Evolutionary conservation across 2,113 vertebrate species (phyloP).

Genomic region (Raja brachyura): DNA sequence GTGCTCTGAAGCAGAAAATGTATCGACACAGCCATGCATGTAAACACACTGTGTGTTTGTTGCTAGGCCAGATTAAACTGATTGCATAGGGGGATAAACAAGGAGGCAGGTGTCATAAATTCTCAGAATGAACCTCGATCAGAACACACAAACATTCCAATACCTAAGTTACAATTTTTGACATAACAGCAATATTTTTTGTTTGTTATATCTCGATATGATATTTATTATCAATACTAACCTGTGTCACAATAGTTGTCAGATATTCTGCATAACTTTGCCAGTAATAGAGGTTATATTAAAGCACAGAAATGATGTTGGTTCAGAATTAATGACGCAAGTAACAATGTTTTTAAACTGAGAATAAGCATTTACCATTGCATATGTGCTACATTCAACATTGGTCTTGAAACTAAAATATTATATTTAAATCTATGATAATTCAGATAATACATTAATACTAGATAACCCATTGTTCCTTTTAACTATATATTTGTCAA

Average conservation of each 20-base stretch:
- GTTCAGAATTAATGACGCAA: neutral
- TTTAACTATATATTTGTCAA: neutral
- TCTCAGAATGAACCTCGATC: neutral
- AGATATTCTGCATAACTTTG: neutral
- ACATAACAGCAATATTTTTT: neutral
- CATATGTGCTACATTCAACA: neutral
- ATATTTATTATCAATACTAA: neutral
- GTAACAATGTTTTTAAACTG: neutral
- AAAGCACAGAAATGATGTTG: neutral
- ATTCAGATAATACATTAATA: neutral
- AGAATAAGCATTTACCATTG: neutral
- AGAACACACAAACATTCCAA: neutral
- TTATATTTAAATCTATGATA: neutral
- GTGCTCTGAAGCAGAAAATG: constrained; percentile 27
- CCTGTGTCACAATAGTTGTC: neutral
- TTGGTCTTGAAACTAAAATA: neutral
- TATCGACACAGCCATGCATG: constrained; percentile 22
- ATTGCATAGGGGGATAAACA: constrained; percentile 28
- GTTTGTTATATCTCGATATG: neutral
- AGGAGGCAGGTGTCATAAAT: constrained; percentile 20
- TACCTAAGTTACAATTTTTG: neutral
- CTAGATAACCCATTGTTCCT: neutral
- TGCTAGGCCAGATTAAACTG: constrained; percentile 24
- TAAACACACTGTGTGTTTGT: constrained; percentile 25
- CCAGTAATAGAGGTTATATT: neutral